A percentile compares a stretch with the other conserved stretches of the same genome.
Evolutionary conservation across 1,140 invertebrate genomes (phyloP).

Genomic region (Daktulosphaira vitifoliae): DNA sequence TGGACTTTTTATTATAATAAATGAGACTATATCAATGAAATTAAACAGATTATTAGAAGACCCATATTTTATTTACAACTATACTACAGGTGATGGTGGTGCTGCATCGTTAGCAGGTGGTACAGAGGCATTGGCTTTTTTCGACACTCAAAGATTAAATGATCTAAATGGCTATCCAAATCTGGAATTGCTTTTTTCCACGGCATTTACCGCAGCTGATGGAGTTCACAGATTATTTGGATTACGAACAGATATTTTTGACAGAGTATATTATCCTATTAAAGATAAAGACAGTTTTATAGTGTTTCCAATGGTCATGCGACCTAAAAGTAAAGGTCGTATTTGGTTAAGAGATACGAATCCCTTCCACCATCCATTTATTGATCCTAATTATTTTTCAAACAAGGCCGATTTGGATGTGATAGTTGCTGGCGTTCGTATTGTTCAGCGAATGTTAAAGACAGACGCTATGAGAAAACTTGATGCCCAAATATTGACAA

Average conservation of each 20-base stretch:
- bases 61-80: conserved; percentile 44
- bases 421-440: conserved; percentile 58
- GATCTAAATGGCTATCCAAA: conserved; percentile 51
- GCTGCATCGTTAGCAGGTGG: conserved; percentile 69
- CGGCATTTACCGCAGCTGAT: conserved; percentile 46
- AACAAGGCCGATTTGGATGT: conserved; percentile 40
- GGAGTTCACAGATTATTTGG: conserved; percentile 49
- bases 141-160: conserved; percentile 57
- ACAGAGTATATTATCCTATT: conserved; percentile 47
- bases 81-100: conserved; percentile 50
- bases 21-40: conserved; percentile 46
- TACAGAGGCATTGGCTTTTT: conserved; percentile 67
- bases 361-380: conserved; percentile 55
- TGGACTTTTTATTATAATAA: conserved; percentile 45
- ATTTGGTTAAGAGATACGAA: conserved; percentile 50
- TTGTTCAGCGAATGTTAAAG: conserved; percentile 53
- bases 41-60: conserved; percentile 34
- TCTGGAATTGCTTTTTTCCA: conserved; percentile 42
- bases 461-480: conserved; percentile 56
- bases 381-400: conserved; percentile 60
- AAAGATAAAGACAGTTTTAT: conserved; percentile 51
- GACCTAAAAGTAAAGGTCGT: conserved; percentile 48
- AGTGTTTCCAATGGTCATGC: conserved; percentile 46
- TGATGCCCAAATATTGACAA: conserved; percentile 47
- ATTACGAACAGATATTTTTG: conserved; percentile 49